Evolutionary conservation across 2,113 vertebrate species (phyloP).

Genomic region (Vidua macroura): DNA sequence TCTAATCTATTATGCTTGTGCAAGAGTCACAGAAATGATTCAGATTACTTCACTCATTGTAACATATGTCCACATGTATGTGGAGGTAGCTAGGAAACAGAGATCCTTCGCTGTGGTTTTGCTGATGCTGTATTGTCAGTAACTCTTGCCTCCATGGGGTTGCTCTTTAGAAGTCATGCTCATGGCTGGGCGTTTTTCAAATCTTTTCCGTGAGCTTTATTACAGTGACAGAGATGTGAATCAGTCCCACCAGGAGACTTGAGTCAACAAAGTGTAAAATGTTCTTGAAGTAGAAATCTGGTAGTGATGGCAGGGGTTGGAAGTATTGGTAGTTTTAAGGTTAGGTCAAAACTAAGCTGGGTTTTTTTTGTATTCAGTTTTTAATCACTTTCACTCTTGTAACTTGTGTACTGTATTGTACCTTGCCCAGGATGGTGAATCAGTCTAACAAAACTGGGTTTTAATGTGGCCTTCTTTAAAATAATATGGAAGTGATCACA

Average conservation of each 20-base stretch:
- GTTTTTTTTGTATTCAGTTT: neutral
- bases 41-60: neutral
- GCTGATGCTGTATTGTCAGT: neutral
- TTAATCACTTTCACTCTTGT: neutral
- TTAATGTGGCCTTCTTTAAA: neutral
- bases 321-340: neutral
- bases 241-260: neutral
- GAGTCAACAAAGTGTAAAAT: neutral
- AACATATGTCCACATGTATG: neutral
- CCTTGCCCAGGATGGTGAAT: neutral
- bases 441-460: neutral
- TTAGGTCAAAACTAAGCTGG: neutral
- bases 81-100: neutral
- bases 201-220: neutral
- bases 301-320: neutral
- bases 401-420: neutral
- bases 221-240: neutral
- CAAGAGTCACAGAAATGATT: neutral
- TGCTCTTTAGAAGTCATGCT: neutral
- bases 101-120: neutral
- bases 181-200: fast-evolving
- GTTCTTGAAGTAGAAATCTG: neutral
- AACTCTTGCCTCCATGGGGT: neutral
- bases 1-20: neutral
- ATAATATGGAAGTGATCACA: neutral